phyloP scores from a whole-genome alignment of 30 jellyfish, hydroid and myxozoan genomes.

The Mastigias papua region DNA sequence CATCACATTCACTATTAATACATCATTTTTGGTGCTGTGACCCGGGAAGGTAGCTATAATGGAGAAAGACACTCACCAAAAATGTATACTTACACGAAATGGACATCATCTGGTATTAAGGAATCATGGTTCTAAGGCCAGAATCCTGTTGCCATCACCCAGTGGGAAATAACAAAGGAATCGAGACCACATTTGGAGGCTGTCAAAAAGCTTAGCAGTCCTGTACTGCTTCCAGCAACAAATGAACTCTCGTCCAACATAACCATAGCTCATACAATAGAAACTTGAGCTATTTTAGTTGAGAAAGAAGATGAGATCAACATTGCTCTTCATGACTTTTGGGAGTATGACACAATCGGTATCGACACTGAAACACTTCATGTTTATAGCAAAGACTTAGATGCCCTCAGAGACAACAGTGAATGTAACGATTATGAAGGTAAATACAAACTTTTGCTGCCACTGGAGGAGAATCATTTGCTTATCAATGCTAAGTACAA shows the following conservation, averaged over 20 bases:
- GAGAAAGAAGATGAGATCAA: neutral
- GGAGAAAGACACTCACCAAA: neutral
- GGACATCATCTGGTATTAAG: slow-evolving; percentile 1
- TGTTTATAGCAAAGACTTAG: neutral
- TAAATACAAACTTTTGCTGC: slow-evolving; percentile 33
- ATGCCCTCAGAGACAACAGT: neutral
- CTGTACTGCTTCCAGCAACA: neutral
- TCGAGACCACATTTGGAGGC: neutral
- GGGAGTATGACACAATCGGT: slow-evolving; percentile 54
- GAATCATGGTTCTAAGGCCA: neutral
- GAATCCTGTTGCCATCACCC: neutral
- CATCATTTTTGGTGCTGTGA: slow-evolving; percentile 5
- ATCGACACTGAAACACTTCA: neutral
- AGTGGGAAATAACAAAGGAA: neutral
- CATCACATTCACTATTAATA: neutral
- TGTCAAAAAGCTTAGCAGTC: slow-evolving; percentile 9
- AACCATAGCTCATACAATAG: slow-evolving; percentile 6
- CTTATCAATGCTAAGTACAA: slow-evolving; percentile 12
- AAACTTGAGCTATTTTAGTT: neutral
- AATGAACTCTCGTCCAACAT: neutral
- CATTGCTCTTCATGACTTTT: slow-evolving; percentile 2
- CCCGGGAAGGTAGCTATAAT: slow-evolving; percentile 18
- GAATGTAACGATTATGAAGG: neutral
- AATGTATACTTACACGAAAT: neutral
- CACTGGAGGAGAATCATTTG: slow-evolving; percentile 36